phyloP scores from a whole-genome alignment of 2,888 invertebrate species.

The Eueremaeus valkanovi region DNA sequence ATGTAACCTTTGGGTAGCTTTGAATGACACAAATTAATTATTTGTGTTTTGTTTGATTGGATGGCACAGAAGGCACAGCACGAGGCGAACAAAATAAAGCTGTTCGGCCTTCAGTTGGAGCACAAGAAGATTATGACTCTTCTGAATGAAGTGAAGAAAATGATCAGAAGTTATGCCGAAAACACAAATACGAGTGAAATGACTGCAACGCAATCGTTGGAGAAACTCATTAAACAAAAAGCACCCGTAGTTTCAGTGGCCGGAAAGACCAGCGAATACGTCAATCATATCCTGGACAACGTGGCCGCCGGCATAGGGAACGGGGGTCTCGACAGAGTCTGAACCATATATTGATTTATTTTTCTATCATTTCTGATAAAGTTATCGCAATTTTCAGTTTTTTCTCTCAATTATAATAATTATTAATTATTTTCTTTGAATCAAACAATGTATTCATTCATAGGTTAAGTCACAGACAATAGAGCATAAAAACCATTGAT shows the following conservation, averaged over 20 bases:
- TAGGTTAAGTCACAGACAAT: not conserved
- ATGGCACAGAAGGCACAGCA: slow-evolving; percentile 98
- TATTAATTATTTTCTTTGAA: not conserved
- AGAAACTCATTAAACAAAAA: slow-evolving; percentile 35
- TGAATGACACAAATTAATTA: too few species aligned
- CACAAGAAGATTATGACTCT: slow-evolving; percentile 68
- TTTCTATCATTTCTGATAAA: not conserved
- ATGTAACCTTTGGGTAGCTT: too few species aligned
- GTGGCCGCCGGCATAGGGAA: slow-evolving; percentile 72
- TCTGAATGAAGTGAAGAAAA: slow-evolving; percentile 42
- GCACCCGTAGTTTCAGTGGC: slow-evolving; percentile 60
- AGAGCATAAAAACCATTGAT: too few species aligned
- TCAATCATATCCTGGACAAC: slow-evolving; percentile 83
- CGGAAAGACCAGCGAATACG: slow-evolving; percentile 86
- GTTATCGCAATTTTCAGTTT: not conserved
- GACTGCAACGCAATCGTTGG: not conserved
- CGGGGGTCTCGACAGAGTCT: slow-evolving; percentile 58
- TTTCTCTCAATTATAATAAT: not conserved
- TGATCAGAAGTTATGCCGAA: slow-evolving; percentile 31
- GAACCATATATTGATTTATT: not conserved
- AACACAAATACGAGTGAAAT: not conserved
- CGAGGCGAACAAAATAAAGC: slow-evolving; percentile 94
- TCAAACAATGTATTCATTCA: slow-evolving; percentile 1
- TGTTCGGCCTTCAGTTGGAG: slow-evolving; percentile 86
- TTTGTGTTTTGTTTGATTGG: too few species aligned